Conservation (phyloP, 2,113 vertebrate genomes). For the Thamnophis sirtalis region DNA sequence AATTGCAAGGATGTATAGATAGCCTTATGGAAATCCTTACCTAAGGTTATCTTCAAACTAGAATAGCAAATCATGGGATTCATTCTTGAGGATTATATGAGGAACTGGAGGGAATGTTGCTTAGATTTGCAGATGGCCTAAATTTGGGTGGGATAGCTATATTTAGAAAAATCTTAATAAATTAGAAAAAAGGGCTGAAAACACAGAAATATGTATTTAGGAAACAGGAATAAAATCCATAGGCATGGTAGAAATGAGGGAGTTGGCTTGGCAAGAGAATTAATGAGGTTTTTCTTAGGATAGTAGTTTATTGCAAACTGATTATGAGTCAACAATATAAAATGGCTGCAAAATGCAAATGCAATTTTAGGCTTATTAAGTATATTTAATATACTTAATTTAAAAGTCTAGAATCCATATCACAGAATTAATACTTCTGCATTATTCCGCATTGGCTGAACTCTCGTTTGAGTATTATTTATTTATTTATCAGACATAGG, state of each 20-base stretch:
- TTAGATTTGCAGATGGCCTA: not conserved
- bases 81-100: not conserved
- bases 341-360: not conserved
- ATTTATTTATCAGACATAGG: not conserved
- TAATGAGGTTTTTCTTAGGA: not conserved
- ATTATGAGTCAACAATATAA: not conserved
- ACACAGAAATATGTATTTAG: not conserved
- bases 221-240: not conserved
- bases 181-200: not conserved
- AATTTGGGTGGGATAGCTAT: not conserved
- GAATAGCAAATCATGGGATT: not conserved
- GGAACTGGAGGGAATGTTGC: not conserved
- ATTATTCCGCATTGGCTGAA: not conserved
- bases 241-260: not conserved
- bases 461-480: not conserved
- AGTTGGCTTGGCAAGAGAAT: not conserved
- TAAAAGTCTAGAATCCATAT: not conserved
- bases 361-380: not conserved
- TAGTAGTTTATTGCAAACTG: not conserved
- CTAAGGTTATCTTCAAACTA: not conserved
- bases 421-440: not conserved
- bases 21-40: not conserved
- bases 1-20: not conserved
- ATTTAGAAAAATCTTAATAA: not conserved
- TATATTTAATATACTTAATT: not conserved